Conservation (phyloP, 2,113 vertebrate species). For the Lepus europaeus region DNA sequence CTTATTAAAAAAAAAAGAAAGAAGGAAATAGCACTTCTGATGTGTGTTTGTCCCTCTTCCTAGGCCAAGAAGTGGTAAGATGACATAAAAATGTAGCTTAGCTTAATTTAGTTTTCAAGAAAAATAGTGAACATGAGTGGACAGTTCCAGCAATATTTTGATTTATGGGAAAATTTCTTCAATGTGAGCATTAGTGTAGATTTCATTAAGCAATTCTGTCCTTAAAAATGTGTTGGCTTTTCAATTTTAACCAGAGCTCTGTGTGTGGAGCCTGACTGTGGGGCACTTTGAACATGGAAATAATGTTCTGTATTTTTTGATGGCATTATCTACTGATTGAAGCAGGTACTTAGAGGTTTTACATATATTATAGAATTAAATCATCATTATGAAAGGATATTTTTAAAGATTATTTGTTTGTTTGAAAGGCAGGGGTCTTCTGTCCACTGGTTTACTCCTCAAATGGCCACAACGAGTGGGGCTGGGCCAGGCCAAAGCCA, state of each 20-base stretch:
- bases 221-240: conserved; percentile 64
- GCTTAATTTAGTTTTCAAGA: conserved; percentile 45
- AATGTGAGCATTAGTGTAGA: conserved; percentile 27
- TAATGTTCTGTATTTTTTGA: conserved; percentile 49
- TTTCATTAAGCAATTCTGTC: conserved; percentile 72
- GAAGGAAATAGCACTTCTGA: neutral
- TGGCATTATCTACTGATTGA: conserved; percentile 6
- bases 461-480: too few species aligned
- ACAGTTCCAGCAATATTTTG: neutral
- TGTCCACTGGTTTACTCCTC: too few species aligned
- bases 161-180: conserved; percentile 23
- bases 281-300: conserved; percentile 25
- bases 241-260: conserved; percentile 66
- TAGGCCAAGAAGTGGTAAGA: neutral
- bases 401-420: too few species aligned
- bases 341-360: neutral
- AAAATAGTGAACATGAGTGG: neutral
- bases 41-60: neutral
- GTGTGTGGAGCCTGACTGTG: conserved; percentile 43
- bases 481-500: too few species aligned
- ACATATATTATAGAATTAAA: conserved; percentile 21
- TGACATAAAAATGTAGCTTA: neutral
- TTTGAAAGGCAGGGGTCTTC: too few species aligned
- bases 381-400: neutral
- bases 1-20: too few species aligned